Percentiles rank a stretch among this genome's conserved stretches.
phyloP scores from a whole-genome alignment of 2,113 vertebrate species.

The Lagenorhynchus albirostris region DNA sequence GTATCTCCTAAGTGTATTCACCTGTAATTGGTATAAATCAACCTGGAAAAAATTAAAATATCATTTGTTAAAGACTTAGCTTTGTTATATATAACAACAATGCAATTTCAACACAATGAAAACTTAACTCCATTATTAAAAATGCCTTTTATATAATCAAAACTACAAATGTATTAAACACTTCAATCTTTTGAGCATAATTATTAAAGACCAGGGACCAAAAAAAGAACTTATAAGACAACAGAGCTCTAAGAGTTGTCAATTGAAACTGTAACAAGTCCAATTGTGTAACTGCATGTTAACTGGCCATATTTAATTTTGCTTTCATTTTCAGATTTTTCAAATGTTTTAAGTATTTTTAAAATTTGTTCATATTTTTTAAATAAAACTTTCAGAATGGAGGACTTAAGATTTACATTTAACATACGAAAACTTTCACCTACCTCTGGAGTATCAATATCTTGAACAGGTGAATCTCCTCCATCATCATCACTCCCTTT shows the following conservation, averaged over 20 bases:
- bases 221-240: background rate
- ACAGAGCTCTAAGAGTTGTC: background rate
- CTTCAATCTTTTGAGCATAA: background rate
- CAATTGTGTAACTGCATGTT: background rate
- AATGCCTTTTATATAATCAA: slow-evolving; percentile 8
- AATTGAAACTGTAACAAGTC: slow-evolving; percentile 8
- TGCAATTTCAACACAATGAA: background rate
- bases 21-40: slow-evolving; percentile 90
- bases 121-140: background rate
- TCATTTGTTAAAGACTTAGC: background rate
- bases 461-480: slow-evolving; percentile 88
- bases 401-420: background rate
- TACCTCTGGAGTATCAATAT: slow-evolving; percentile 88
- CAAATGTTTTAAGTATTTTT: background rate
- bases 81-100: background rate
- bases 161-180: slow-evolving; percentile 21
- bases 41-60: slow-evolving; percentile 81
- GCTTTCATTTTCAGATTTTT: slow-evolving; percentile 54
- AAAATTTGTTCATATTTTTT: background rate
- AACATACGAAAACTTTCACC: background rate
- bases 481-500: slow-evolving; percentile 89
- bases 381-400: background rate
- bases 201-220: background rate
- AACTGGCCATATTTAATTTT: slow-evolving; percentile 30
- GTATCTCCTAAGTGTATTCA: slow-evolving; percentile 89